Evolutionary conservation across 2,113 vertebrate genomes (phyloP).

Genomic region (Bubalus kerabau): DNA sequence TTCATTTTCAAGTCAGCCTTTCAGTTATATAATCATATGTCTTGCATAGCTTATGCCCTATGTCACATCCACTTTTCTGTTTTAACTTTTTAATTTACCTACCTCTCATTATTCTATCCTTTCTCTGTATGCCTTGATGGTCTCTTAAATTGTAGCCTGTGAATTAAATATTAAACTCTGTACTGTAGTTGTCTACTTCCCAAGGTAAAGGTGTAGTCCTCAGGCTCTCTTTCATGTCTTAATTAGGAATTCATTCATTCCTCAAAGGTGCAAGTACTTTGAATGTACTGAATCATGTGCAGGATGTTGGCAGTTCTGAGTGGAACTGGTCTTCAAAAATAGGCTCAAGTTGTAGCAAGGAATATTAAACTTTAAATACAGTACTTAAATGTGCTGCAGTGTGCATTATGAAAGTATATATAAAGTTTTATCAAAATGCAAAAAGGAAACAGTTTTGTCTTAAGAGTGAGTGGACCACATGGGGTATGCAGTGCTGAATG

Average conservation of each 20-base stretch:
- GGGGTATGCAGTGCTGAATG: background rate
- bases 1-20: background rate
- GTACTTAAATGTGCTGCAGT: background rate
- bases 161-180: background rate
- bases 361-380: background rate
- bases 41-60: background rate
- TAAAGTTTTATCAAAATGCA: conserved; percentile 11
- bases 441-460: background rate
- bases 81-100: background rate
- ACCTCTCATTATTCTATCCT: background rate
- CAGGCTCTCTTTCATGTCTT: background rate
- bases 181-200: background rate
- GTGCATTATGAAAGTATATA: background rate
- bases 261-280: background rate
- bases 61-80: background rate
- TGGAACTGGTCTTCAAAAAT: background rate
- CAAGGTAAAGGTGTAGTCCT: background rate
- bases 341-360: background rate
- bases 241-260: background rate
- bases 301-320: background rate
- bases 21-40: background rate
- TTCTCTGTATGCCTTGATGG: background rate
- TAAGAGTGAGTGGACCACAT: background rate
- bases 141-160: background rate
- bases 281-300: background rate